Conservation (phyloP, 2,113 vertebrate genomes). For the Trichechus manatus region DNA sequence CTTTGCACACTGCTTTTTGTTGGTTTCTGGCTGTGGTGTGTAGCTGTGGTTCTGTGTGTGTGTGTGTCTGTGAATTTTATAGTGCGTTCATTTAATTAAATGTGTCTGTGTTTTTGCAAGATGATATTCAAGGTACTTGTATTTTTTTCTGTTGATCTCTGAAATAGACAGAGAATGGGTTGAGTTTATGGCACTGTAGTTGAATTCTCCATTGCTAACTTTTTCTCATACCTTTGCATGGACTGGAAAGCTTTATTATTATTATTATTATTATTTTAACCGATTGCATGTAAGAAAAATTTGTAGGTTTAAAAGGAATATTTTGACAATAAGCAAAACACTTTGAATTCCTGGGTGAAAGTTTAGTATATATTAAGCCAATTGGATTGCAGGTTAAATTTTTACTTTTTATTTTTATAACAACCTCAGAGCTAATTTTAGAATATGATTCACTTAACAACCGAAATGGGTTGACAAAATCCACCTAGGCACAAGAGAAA, state of each 20-base stretch:
- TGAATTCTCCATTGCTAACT: constrained; percentile 76
- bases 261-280: constrained; percentile 70
- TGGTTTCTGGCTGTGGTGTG: constrained; percentile 80
- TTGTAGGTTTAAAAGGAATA: constrained; percentile 73
- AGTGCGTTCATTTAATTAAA: constrained; percentile 70
- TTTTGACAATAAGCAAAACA: constrained; percentile 72
- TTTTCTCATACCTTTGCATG: constrained; percentile 79
- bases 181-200: constrained; percentile 68
- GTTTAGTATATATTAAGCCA: constrained; percentile 42
- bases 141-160: constrained; percentile 51
- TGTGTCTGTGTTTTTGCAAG: constrained; percentile 73
- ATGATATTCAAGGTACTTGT: constrained; percentile 66
- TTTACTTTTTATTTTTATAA: constrained; percentile 75
- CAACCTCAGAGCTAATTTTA: constrained; percentile 67
- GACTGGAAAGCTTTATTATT: constrained; percentile 76
- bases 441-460: constrained; percentile 48
- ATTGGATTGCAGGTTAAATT: constrained; percentile 63
- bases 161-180: constrained; percentile 69
- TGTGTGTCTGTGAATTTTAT: constrained; percentile 73
- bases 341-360: constrained; percentile 70
- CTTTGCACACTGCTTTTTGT: constrained; percentile 85
- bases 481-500: constrained; percentile 55
- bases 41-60: constrained; percentile 77
- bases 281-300: constrained; percentile 75
- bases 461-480: constrained; percentile 56